Evolutionary conservation across 2,113 vertebrate genomes (phyloP).

Genomic region (Himantopus leucocephalus): DNA sequence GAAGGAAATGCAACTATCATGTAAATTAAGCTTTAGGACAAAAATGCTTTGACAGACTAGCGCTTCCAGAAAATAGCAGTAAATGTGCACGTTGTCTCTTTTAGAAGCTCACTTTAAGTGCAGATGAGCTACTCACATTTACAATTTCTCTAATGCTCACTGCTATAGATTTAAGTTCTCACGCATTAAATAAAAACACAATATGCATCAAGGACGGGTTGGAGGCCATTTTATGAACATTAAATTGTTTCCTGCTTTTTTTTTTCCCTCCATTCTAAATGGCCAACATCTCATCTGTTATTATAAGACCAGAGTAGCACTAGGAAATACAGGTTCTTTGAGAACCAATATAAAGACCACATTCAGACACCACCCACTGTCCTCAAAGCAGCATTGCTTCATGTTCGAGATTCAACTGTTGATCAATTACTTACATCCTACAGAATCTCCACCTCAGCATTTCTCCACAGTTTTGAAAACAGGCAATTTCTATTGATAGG

Average conservation of each 20-base stretch:
- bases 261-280: background rate
- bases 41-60: background rate
- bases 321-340: background rate
- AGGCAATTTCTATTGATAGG: background rate
- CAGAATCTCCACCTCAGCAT: background rate
- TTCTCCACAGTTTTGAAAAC: background rate
- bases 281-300: background rate
- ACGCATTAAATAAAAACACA: background rate
- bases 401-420: background rate
- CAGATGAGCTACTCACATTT: background rate
- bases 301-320: background rate
- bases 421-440: background rate
- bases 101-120: background rate
- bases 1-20: background rate
- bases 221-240: background rate
- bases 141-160: background rate
- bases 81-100: background rate
- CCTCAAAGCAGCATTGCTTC: background rate
- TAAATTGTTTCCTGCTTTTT: background rate
- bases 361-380: background rate
- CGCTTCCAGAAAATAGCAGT: background rate
- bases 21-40: constrained; percentile 21
- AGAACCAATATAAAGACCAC: background rate
- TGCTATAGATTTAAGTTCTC: background rate
- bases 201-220: background rate